phyloP scores from a whole-genome alignment of 2,113 vertebrate species.

The Corythaixoides concolor region DNA sequence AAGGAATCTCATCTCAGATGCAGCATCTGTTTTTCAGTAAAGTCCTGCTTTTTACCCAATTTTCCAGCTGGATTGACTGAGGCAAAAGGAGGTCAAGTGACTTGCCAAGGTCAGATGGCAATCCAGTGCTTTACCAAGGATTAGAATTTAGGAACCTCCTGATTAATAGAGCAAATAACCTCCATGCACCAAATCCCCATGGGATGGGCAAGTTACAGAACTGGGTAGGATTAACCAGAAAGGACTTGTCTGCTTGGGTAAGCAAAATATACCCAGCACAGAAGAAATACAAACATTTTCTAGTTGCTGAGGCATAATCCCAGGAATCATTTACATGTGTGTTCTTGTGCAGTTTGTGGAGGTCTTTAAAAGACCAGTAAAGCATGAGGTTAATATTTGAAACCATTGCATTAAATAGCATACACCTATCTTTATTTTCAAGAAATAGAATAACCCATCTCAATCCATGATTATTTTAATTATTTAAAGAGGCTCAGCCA shows the following conservation, averaged over 20 bases:
- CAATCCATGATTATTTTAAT: constrained; percentile 8
- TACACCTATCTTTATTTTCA: not conserved
- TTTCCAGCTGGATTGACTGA: constrained; percentile 70
- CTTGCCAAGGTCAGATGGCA: constrained; percentile 71
- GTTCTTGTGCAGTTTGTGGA: not conserved
- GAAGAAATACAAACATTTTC: constrained; percentile 72
- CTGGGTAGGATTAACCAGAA: constrained; percentile 68
- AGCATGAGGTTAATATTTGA: constrained; percentile 20
- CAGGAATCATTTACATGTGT: constrained; percentile 1
- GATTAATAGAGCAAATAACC: constrained; percentile 75
- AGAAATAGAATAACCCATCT: not conserved
- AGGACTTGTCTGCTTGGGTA: constrained; percentile 67
- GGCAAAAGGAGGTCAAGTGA: constrained; percentile 72
- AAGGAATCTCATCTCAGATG: constrained; percentile 28
- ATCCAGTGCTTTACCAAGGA: constrained; percentile 70
- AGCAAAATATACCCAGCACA: constrained; percentile 65
- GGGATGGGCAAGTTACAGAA: constrained; percentile 64
- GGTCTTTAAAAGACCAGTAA: constrained; percentile 20
- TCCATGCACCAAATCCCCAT: constrained; percentile 66
- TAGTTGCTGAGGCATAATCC: constrained; percentile 62
- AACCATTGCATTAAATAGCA: not conserved
- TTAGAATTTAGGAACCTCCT: constrained; percentile 74
- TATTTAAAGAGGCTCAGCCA: constrained; percentile 27
- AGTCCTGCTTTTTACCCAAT: constrained; percentile 64
- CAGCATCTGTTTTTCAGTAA: constrained; percentile 62